phyloP scores from a whole-genome alignment of 2,113 vertebrate genomes.

The Urocynchramus pylzowi region DNA sequence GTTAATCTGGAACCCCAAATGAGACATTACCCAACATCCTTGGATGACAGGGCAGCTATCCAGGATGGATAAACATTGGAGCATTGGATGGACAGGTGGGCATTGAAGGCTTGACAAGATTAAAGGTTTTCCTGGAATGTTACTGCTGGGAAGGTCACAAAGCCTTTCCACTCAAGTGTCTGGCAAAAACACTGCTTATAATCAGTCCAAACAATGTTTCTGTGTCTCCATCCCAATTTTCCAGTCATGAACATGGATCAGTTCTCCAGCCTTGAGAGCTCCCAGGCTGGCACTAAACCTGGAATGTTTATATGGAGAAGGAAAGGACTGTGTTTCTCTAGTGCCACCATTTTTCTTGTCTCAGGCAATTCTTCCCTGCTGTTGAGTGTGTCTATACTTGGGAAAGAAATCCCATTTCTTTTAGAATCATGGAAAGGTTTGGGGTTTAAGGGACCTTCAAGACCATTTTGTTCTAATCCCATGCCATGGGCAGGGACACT shows the following conservation, averaged over 20 bases:
- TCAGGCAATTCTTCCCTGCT: background rate
- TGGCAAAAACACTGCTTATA: rapidly evolving
- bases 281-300: background rate
- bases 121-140: background rate
- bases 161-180: background rate
- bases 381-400: background rate
- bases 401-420: background rate
- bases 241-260: background rate
- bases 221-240: background rate
- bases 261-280: background rate
- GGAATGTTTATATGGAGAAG: background rate
- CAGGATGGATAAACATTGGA: background rate
- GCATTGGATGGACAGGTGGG: no score
- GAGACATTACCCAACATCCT: background rate
- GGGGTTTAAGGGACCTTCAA: background rate
- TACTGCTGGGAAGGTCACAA: background rate
- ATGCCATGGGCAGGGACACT: no score
- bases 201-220: background rate
- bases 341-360: background rate
- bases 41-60: background rate
- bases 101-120: background rate
- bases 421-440: background rate
- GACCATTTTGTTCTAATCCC: no score
- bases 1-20: background rate
- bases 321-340: background rate